Base-by-base conservation (phyloP, 2,113 vertebrate genomes). In the Cyprinodon tularosa region DNA sequence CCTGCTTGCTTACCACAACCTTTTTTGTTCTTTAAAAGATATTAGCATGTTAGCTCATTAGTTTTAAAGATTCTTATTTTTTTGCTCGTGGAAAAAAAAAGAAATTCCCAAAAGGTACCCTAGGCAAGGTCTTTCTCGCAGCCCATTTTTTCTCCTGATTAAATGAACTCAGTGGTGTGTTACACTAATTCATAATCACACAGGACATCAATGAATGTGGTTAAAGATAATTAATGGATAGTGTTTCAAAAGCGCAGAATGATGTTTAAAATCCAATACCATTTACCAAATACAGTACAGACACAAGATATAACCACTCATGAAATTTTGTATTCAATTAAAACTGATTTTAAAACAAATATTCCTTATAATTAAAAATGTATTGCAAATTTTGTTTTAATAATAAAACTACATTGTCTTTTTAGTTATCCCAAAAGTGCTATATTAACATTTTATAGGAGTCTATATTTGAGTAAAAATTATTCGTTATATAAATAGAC, bases 61-160 rank as follows among this genome's bases (percentile, higher is more conserved):
- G 44, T 66, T 37, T 64, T 74, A 83, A 59, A 29, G 29, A 29
- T 50, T 60, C 53, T 71, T 64, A 36, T 44, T 14, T 8, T 76
- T 84, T 81, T 62, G 39, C 62, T 88, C 82, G 83, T 77, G 47
- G 45, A 72, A 71, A 75, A 45, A 66, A 84, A 83, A 81, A 90
- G 77, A 76, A 83, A 86, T 91, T 84, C 82, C 83, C 74, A 68
- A 75, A 29, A 72, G 70, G 39, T 14, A 87, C 92, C 87, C 37
- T 44, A 81, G 92, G 90, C 85, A 93, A 93, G 89, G 87, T 92
- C 88, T 85, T 89, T 80, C 90, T 82, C 77, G 82, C 62, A 68
- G 74, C 66, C 74, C 88, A 77, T 85, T 91, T 90, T 74, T 78
- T 93, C 87, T 88, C 82, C 80, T 79, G 84, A 86, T 90, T 90